These are phyloP conservation scores for Hydrozoanthus gracilis DNA, from an alignment of 92 coral and sea anemone genomes.

Conservation along the genomic window DNA sequence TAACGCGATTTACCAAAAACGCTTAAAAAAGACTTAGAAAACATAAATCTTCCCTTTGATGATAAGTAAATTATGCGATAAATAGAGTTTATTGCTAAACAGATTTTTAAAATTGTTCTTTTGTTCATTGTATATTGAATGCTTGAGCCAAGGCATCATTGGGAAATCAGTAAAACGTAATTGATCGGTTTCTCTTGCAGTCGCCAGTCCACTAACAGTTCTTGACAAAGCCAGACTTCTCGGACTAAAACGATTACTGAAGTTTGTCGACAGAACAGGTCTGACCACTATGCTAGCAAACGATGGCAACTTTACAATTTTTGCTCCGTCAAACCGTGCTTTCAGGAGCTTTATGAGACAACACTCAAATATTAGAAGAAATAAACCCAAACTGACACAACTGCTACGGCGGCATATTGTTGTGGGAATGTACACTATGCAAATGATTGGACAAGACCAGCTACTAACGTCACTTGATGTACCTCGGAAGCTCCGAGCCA, in stretches of 20 bases:
- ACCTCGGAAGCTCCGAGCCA: constrained; percentile 38
- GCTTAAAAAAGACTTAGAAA: no score
- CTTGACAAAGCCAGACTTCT: constrained; percentile 14
- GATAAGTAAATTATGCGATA: no score
- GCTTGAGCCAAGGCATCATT: no score
- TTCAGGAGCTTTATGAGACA: constrained; percentile 2
- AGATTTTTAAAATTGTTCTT: no score
- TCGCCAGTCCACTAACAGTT: background rate
- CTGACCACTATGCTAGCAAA: constrained; percentile 14
- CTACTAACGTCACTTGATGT: constrained; percentile 23
- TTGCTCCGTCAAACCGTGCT: constrained; percentile 43
- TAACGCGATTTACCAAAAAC: no score
- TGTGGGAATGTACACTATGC: constrained; percentile 19
- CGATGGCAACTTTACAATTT: constrained; percentile 44
- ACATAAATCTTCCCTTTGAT: no score
- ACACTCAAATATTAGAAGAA: background rate
- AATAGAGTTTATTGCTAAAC: no score
- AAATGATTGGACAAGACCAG: constrained; percentile 30
- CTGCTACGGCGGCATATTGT: constrained; percentile 30
- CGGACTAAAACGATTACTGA: constrained; percentile 18
- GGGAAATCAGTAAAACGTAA: background rate
- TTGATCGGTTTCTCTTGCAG: background rate
- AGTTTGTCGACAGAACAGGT: background rate
- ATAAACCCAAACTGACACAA: background rate
- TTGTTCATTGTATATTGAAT: no score